Evolutionary conservation across 2,888 invertebrate genomes (phyloP), one percentile per base, ranked within the genome.

Genomic region (Sclerodermus sp.): DNA sequence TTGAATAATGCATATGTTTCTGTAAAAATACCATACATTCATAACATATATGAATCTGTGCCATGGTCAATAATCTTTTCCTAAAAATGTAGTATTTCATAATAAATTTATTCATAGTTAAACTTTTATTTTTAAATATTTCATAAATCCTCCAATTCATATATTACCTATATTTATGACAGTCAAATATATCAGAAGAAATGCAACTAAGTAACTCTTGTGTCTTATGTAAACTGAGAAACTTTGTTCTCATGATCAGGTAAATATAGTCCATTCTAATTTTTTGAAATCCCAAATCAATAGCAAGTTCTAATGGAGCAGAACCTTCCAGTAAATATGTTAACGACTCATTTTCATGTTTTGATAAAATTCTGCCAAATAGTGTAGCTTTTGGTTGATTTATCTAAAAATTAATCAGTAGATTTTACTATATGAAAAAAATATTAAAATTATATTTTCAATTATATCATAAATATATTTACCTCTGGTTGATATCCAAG

Each of bases 211-310:
- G 16, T 12, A 39, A n/a, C 14, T 14, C 15, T 42, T 57, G 58
- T n/a, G 68, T 48, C 32, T 68, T 62, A 13, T 61, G 49, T 2
- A 58, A 15, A 18, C 70, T 60, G 16, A 56, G 44, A 15, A 75
- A 53, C 54, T 62, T 62, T 14, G 65, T 54, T 44, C 59, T 64
- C 29, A 59, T 44, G 18, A 76, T 51, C 41, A 74, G 54, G 13
- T 69, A 67, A 18, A 52, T 58, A 17, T 73, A 75, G 51, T 76
- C 74, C 36, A 64, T 64, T 10, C 45, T 59, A 32, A 76, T 55
- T 55, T 76, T 76, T 42, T 71, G 64, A 18, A 75, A 58, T 45
- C 74, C 75, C 49, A 70, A 65, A 38, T 76, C 72, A 17, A 73
- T 55, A 1, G 71, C 47, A 38, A 71, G 57, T 58, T 76, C 71